Percentiles rank a stretch among this genome's conserved stretches.
Evolutionary conservation across 2,113 vertebrate species (phyloP).

Genomic region (Eurypyga helias): DNA sequence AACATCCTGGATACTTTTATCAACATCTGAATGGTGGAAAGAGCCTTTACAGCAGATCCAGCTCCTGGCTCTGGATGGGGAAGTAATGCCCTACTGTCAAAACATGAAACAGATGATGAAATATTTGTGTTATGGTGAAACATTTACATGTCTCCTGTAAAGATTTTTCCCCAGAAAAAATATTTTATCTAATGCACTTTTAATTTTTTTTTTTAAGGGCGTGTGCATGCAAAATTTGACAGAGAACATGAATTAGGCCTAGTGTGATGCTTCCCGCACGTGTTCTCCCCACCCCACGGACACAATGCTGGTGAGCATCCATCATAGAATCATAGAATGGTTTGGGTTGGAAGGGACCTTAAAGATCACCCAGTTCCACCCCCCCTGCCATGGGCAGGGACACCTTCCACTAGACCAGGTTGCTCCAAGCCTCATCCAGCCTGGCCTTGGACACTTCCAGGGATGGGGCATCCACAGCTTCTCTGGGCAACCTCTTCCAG

Average conservation of each 20-base stretch:
- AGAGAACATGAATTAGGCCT: neutral
- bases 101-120: neutral
- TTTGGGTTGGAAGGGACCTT: no score
- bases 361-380: no score
- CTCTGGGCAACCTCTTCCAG: no score
- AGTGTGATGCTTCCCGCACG: fast-evolving
- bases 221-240: neutral
- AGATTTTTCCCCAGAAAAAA: neutral
- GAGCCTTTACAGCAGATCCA: neutral
- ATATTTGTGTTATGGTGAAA: neutral
- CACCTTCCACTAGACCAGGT: no score
- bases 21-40: neutral
- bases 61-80: neutral
- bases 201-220: neutral
- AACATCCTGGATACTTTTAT: neutral
- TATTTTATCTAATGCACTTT: neutral
- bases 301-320: fast-evolving
- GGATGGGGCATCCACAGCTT: no score
- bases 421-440: no score
- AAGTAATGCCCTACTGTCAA: neutral
- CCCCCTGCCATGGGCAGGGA: no score
- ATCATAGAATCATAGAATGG: no score
- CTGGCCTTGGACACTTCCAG: no score
- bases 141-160: neutral
- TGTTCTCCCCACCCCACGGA: neutral